Percentiles rank a stretch among this genome's conserved stretches.
Evolutionary conservation across 2,113 vertebrate genomes (phyloP).

Genomic region (Halichoeres trimaculatus): DNA sequence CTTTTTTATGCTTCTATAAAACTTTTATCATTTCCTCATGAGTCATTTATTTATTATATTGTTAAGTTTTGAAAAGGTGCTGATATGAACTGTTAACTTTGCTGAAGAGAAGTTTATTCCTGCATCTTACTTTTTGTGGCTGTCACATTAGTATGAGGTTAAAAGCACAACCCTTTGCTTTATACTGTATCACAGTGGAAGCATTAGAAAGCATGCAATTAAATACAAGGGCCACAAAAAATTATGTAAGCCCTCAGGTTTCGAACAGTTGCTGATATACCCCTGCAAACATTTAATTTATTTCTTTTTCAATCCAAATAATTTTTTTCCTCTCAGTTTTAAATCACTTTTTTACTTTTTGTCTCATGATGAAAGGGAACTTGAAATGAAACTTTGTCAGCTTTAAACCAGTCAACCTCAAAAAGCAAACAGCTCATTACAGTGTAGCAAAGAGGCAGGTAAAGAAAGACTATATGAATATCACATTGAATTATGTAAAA

Average conservation of each 20-base stretch:
- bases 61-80: too few relatives aligned
- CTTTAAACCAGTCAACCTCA: neutral
- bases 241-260: neutral
- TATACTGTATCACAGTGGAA: neutral
- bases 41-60: too few relatives aligned
- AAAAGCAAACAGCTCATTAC: neutral
- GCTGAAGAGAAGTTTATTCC: too few relatives aligned
- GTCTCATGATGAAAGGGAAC: neutral
- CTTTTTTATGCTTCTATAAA: too few relatives aligned
- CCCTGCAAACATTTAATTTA: too few relatives aligned
- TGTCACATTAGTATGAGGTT: neutral
- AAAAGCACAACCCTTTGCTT: neutral
- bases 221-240: neutral
- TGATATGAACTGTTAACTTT: too few relatives aligned
- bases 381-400: neutral
- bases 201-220: neutral
- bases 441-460: constrained; percentile 20
- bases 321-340: too few relatives aligned
- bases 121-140: too few relatives aligned
- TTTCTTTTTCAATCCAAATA: too few relatives aligned
- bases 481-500: constrained; percentile 39
- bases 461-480: constrained; percentile 16
- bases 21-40: too few relatives aligned
- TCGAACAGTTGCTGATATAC: too few relatives aligned
- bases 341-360: too few relatives aligned